Conservation (phyloP, 2,888 invertebrate genomes). For the Drosophila neotestacea region DNA sequence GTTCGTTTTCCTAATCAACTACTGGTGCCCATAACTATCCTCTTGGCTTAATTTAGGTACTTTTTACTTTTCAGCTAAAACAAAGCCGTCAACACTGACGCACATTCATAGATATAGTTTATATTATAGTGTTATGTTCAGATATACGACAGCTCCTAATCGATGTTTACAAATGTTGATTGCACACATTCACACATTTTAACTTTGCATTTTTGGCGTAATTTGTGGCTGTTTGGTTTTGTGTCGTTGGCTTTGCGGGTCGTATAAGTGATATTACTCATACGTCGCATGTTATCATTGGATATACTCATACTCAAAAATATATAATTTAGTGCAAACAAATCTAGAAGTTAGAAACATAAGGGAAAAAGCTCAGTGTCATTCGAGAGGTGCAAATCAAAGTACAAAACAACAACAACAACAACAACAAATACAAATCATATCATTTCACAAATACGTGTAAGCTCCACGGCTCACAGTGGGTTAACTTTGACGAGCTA, state of each 20-base stretch:
- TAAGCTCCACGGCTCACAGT: constrained; percentile 52
- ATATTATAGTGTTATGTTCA: constrained; percentile 9
- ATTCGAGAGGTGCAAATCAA: not conserved
- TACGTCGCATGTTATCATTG: constrained; percentile 27
- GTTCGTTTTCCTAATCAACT: too few relatives aligned
- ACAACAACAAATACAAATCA: constrained; percentile 27
- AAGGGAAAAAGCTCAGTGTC: constrained; percentile 4
- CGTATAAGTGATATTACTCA: constrained; percentile 30
- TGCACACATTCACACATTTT: constrained; percentile 36
- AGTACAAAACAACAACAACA: not conserved
- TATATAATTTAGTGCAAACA: constrained; percentile 3
- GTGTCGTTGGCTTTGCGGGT: not conserved
- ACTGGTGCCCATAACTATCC: not conserved
- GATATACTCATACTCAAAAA: not conserved
- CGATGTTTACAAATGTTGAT: constrained; percentile 47
- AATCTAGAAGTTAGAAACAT: not conserved
- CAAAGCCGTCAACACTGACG: constrained; percentile 1
- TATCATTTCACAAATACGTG: constrained; percentile 42
- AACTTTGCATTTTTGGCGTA: constrained; percentile 54
- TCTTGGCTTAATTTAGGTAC: not conserved
- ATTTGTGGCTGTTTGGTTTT: constrained; percentile 28
- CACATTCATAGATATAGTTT: not conserved
- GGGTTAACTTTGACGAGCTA: constrained; percentile 51
- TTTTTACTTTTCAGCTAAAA: not conserved
- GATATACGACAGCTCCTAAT: constrained; percentile 42